A percentile compares a stretch with the other conserved stretches of the same genome.
phyloP scores from a whole-genome alignment of 1,140 invertebrate species.

The Cotesia vestalis region DNA sequence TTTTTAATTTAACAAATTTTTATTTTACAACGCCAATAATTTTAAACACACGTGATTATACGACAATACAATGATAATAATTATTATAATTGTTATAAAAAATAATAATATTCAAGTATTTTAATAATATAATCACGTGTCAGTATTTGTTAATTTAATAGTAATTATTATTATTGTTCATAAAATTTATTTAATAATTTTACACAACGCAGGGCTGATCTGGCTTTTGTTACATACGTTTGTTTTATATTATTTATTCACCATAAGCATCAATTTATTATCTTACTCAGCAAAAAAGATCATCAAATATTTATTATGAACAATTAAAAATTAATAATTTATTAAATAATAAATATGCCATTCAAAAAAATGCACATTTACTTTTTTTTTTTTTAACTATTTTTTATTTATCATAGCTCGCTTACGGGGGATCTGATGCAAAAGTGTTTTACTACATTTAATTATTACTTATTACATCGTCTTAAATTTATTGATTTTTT shows the following conservation, averaged over 20 bases:
- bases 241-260: conserved; percentile 51
- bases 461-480: no score
- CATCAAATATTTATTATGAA: conserved; percentile 52
- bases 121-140: neutral
- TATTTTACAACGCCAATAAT: conserved; percentile 18
- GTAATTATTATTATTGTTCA: conserved; percentile 37
- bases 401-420: conserved; percentile 1
- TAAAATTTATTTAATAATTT: conserved; percentile 54
- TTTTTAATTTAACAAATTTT: conserved; percentile 42
- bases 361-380: conserved; percentile 45
- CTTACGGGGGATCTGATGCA: conserved; percentile 51
- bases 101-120: neutral
- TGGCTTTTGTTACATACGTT: conserved; percentile 55
- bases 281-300: conserved; percentile 63
- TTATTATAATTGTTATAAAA: neutral
- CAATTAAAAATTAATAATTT: conserved; percentile 53
- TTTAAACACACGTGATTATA: neutral
- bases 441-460: conserved; percentile 43
- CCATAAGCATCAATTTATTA: conserved; percentile 53
- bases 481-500: neutral
- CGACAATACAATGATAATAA: neutral
- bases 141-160: conserved; percentile 44
- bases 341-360: conserved; percentile 48
- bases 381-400: conserved; percentile 8
- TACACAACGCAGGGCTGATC: conserved; percentile 55